phyloP scores from a whole-genome alignment of 2,888 invertebrate genomes.

The Microplitis manilae region DNA sequence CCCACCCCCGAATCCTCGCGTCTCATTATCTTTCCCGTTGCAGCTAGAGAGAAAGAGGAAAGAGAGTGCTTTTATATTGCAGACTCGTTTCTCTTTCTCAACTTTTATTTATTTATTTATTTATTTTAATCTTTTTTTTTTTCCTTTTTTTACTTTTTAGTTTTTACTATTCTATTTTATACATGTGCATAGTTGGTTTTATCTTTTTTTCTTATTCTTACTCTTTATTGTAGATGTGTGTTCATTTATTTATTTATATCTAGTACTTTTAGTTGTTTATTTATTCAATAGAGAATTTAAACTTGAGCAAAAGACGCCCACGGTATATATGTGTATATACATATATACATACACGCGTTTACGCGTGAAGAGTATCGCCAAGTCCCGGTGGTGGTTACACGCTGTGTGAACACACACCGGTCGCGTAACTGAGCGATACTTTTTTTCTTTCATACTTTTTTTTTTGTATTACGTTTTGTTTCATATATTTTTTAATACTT shows the following conservation, averaged over 20 bases:
- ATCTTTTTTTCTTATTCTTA: background rate
- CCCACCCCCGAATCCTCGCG: constrained; percentile 60
- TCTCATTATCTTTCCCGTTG: constrained; percentile 69
- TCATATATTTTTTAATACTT: constrained; percentile 11
- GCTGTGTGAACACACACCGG: constrained; percentile 48
- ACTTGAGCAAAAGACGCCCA: constrained; percentile 28
- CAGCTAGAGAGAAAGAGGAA: constrained; percentile 53
- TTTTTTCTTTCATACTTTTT: constrained; percentile 9
- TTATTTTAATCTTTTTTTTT: constrained; percentile 8
- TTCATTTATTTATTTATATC: constrained; percentile 11
- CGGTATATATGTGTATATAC: constrained; percentile 8
- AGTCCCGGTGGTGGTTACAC: constrained; percentile 49
- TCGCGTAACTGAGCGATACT: constrained; percentile 27
- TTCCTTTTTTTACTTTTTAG: background rate
- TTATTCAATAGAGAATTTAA: constrained; percentile 10
- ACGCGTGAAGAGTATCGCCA: constrained; percentile 46
- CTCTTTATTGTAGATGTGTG: background rate
- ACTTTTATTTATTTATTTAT: background rate
- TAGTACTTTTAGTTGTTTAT: background rate
- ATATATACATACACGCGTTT: constrained; percentile 30
- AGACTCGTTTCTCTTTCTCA: background rate
- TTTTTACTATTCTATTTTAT: constrained; percentile 5
- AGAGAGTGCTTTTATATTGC: constrained; percentile 8
- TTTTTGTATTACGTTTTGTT: constrained; percentile 3
- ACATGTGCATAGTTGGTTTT: background rate